These are phyloP conservation scores for Trichacis sp. DNA, from an alignment of 2,888 invertebrate species.

Conservation along the genomic window DNA sequence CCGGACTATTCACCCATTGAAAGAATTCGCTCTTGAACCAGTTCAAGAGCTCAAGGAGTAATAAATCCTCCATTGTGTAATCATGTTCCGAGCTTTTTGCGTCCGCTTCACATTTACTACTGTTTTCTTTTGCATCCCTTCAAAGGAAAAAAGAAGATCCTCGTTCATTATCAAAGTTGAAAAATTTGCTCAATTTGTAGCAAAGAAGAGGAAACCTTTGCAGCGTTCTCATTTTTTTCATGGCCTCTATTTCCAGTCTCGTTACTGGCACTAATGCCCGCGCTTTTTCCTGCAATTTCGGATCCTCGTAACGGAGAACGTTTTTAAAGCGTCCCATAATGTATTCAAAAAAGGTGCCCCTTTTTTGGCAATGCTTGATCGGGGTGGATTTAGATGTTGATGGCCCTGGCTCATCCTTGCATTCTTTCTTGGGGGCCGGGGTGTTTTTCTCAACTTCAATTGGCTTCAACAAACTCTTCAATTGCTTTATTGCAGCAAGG, in stretches of 20 bases:
- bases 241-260: conserved; percentile 75
- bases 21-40: conserved; percentile 98
- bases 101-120: conserved; percentile 14
- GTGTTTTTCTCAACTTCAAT: conserved; percentile 7
- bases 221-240: conserved; percentile 73
- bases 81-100: conserved; percentile 62
- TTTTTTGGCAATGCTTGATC: conserved; percentile 14
- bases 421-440: not conserved
- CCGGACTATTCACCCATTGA: conserved; percentile 86
- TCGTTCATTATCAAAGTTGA: not conserved
- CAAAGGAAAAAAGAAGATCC: conserved; percentile 4
- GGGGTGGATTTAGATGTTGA: conserved; percentile 7
- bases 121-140: conserved; percentile 44
- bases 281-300: conserved; percentile 75
- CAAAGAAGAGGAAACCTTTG: conserved; percentile 69
- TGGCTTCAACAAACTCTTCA: conserved; percentile 46
- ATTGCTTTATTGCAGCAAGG: conserved; percentile 49
- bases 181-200: not conserved
- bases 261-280: conserved; percentile 77
- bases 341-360: conserved; percentile 61
- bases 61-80: conserved; percentile 77
- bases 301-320: conserved; percentile 79
- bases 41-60: conserved; percentile 81
- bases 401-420: conserved; percentile 5
- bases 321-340: conserved; percentile 71